Evolutionary conservation across 2,797 vertebrate species (phyloP).

Genomic region (Darevskia nairensis): DNA sequence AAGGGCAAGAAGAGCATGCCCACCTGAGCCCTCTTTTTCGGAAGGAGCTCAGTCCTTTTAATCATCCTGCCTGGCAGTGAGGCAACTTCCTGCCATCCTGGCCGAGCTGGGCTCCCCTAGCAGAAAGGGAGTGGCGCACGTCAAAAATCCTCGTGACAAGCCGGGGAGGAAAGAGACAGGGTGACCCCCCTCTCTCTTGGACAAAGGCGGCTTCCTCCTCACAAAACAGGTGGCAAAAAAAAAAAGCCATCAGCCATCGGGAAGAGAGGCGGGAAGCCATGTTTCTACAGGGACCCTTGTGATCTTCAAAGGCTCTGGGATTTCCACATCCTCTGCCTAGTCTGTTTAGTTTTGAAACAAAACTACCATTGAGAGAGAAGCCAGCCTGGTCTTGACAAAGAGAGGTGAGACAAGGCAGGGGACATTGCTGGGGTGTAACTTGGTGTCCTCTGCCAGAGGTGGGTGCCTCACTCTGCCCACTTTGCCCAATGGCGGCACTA

Average conservation of each 20-base stretch:
- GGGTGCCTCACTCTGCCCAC: too few relatives aligned
- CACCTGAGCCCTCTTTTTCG: too few relatives aligned
- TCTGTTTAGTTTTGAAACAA: background rate
- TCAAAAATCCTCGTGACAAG: too few relatives aligned
- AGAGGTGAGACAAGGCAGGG: too few relatives aligned
- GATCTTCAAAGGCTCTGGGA: background rate
- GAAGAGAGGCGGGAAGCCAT: background rate
- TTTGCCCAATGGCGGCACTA: too few relatives aligned
- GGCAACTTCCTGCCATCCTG: constrained; percentile 26
- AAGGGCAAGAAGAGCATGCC: background rate
- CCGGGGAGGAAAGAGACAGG: background rate
- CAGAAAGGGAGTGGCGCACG: background rate
- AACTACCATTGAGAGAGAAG: background rate
- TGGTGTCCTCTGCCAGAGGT: too few relatives aligned
- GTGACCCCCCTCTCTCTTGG: background rate
- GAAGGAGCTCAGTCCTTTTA: background rate
- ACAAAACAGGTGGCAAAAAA: background rate
- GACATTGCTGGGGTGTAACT: too few relatives aligned
- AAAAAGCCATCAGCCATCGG: too few relatives aligned
- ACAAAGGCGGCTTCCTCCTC: too few relatives aligned
- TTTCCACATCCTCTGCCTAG: background rate
- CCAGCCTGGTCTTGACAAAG: background rate
- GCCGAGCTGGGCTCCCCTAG: background rate
- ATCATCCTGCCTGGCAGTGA: background rate
- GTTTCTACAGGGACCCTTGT: background rate